phyloP scores from a whole-genome alignment of 1,140 invertebrate species.

The Aphelinus atriplicis region DNA sequence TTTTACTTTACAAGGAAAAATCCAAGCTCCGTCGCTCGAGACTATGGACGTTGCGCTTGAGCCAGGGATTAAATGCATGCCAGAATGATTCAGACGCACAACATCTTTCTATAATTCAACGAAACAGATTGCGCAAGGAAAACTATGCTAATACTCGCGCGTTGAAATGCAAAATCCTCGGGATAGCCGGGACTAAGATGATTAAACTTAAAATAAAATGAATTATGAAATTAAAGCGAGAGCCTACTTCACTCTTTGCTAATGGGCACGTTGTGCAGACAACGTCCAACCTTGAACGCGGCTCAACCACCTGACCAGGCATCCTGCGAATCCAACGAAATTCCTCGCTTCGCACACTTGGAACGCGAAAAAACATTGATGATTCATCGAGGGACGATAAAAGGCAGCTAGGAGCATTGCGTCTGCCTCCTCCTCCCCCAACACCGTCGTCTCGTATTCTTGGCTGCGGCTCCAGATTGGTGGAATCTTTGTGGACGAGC shows the following conservation, averaged over 20 bases:
- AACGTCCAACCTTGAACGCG: slow-evolving; percentile 13
- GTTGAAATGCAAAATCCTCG: no score
- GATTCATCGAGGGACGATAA: slow-evolving; percentile 42
- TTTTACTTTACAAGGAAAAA: not conserved
- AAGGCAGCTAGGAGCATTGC: no score
- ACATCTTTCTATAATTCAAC: not conserved
- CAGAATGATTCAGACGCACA: not conserved
- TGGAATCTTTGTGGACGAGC: slow-evolving; percentile 2
- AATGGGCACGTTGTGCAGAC: not conserved
- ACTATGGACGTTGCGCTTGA: not conserved
- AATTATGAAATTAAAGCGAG: no score
- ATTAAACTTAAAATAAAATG: no score
- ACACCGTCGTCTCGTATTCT: not conserved
- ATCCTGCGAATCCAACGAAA: slow-evolving; percentile 12
- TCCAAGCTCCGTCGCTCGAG: not conserved
- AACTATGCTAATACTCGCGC: no score
- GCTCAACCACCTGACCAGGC: slow-evolving; percentile 24
- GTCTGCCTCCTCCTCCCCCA: not conserved
- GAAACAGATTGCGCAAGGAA: no score
- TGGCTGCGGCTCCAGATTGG: not conserved
- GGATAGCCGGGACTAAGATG: no score
- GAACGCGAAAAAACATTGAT: slow-evolving; percentile 23
- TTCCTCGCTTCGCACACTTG: not conserved
- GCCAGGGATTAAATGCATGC: slow-evolving; percentile 11
- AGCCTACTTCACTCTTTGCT: no score